Conservation (phyloP, 2,113 vertebrate genomes). For the Chroicocephalus ridibundus region DNA sequence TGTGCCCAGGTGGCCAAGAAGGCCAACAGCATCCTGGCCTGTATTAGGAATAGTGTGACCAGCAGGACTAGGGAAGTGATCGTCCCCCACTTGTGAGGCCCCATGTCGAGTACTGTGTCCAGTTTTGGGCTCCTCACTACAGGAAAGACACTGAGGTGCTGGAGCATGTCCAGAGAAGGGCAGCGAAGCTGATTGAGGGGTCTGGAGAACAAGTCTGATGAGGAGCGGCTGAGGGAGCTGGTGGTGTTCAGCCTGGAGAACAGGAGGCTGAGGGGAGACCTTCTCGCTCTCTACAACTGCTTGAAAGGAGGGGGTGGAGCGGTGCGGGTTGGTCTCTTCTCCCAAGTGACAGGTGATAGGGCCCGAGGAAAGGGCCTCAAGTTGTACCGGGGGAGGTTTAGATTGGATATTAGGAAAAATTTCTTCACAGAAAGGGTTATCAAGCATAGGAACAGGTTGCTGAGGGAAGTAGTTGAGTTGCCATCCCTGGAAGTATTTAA, state of each 20-base stretch:
- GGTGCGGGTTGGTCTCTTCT: not conserved
- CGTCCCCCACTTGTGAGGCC: not conserved
- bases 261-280: not conserved
- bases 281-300: not conserved
- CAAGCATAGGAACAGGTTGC: not conserved
- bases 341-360: not conserved
- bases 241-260: not conserved
- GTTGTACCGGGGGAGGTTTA: not conserved
- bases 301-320: not conserved
- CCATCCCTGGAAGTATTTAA: not conserved
- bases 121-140: not conserved
- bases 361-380: not conserved
- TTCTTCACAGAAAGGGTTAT: not conserved
- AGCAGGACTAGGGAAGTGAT: not conserved
- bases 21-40: not conserved
- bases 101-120: not conserved
- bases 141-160: not conserved
- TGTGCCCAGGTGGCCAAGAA: not conserved
- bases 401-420: not conserved
- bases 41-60: not conserved
- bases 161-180: not conserved
- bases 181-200: not conserved
- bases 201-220: not conserved
- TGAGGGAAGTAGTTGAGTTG: not conserved
- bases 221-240: not conserved